Percentiles rank a stretch among this genome's conserved stretches.
These are phyloP conservation scores for Drosophila carrolli DNA, from an alignment of 1,140 invertebrate species.

Conservation along the genomic window DNA sequence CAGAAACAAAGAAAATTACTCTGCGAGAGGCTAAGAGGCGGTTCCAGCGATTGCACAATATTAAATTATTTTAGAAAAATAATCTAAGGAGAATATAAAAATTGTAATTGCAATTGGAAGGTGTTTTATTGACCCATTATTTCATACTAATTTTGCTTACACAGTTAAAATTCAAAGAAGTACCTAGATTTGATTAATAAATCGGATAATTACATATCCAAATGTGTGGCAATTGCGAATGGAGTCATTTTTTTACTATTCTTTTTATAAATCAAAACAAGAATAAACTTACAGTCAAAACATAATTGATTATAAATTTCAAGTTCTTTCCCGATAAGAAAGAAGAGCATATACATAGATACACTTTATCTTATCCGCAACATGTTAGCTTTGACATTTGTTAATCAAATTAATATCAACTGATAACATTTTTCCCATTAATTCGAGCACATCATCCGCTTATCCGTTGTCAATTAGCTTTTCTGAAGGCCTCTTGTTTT, in stretches of 20 bases:
- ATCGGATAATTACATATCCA: too few species aligned
- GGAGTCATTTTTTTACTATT: too few species aligned
- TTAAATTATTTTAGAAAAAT: slow-evolving; percentile 29
- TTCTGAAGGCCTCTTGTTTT: neutral
- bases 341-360: neutral
- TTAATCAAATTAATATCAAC: slow-evolving; percentile 24
- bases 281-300: too few species aligned
- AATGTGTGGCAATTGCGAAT: too few species aligned
- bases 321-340: neutral
- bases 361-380: slow-evolving; percentile 4
- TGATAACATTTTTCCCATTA: slow-evolving; percentile 18
- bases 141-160: too few species aligned
- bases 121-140: too few species aligned
- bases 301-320: neutral
- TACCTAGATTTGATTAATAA: too few species aligned
- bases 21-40: slow-evolving; percentile 44
- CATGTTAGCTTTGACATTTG: slow-evolving; percentile 24
- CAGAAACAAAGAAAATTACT: slow-evolving; percentile 58
- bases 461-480: neutral
- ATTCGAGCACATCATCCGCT: slow-evolving; percentile 3
- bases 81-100: neutral
- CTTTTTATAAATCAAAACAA: too few species aligned
- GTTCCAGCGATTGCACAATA: slow-evolving; percentile 41
- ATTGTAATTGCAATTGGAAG: too few species aligned
- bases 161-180: too few species aligned